Evolutionary conservation across 2,797 vertebrate species (phyloP).

Genomic region (Natrix natrix): DNA sequence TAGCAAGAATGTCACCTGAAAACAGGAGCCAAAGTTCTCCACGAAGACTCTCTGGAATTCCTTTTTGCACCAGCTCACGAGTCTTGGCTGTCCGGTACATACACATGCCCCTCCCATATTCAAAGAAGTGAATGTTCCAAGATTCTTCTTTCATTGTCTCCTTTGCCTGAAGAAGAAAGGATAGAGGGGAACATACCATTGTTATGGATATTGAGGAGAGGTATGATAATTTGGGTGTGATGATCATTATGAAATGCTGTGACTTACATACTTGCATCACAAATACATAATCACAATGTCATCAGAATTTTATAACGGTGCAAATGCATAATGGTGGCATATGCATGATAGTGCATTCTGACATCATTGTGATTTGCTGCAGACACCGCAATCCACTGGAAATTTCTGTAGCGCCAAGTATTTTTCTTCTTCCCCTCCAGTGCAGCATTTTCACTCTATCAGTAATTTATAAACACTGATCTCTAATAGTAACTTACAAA

Average conservation of each 20-base stretch:
- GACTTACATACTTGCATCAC: neutral
- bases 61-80: constrained; percentile 88
- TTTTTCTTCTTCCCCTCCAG: neutral
- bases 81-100: constrained; percentile 95
- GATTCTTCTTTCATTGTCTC: constrained; percentile 97
- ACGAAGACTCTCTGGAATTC: constrained; percentile 88
- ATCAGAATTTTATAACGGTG: neutral
- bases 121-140: constrained; percentile 97
- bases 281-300: neutral
- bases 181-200: neutral
- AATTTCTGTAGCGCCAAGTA: neutral
- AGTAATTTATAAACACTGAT: neutral
- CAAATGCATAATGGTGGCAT: neutral
- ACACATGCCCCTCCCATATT: constrained; percentile 93
- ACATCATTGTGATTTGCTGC: neutral
- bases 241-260: neutral
- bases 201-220: neutral
- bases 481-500: neutral
- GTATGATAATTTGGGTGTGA: neutral
- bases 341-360: neutral
- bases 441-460: neutral
- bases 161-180: constrained; percentile 78
- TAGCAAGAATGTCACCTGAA: constrained; percentile 77
- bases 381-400: neutral
- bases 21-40: constrained; percentile 97